A percentile compares a stretch with the other conserved stretches of the same genome.
These are phyloP conservation scores for Sebastes kiyomatsui DNA, from an alignment of 2,797 vertebrate species.

Conservation along the genomic window DNA sequence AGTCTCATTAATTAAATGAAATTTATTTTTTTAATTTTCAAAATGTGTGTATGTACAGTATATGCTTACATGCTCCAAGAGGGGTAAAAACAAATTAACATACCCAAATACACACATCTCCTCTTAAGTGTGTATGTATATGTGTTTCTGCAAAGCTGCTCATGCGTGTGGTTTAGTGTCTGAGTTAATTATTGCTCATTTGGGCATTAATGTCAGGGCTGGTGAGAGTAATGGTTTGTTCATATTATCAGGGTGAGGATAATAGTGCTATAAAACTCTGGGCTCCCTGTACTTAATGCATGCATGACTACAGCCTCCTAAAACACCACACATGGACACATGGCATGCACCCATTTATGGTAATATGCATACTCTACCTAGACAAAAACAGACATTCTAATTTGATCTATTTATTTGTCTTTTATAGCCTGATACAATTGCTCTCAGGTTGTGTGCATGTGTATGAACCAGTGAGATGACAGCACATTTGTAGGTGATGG, in stretches of 20 bases:
- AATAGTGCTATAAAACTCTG: slow-evolving; percentile 67
- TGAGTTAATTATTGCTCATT: slow-evolving; percentile 74
- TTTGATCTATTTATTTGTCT: neutral
- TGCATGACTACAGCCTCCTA: slow-evolving; percentile 41
- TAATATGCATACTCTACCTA: neutral
- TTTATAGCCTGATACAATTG: neutral
- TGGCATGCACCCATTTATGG: neutral
- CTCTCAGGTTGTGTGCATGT: neutral
- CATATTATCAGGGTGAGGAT: slow-evolving; percentile 66
- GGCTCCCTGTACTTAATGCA: slow-evolving; percentile 50
- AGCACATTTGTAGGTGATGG: neutral
- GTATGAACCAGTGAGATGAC: neutral
- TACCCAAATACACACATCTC: neutral
- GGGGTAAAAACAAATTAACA: neutral
- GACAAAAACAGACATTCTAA: neutral
- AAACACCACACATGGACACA: neutral
- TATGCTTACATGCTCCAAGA: neutral
- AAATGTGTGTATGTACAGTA: neutral
- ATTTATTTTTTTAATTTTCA: neutral
- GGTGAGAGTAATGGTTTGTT: slow-evolving; percentile 73
- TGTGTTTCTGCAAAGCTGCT: slow-evolving; percentile 28
- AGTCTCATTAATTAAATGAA: slow-evolving; percentile 30
- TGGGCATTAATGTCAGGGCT: slow-evolving; percentile 68
- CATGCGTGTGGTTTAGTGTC: slow-evolving; percentile 52
- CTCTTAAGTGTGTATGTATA: slow-evolving; percentile 1